These are phyloP conservation scores for Gordius sp. DNA, from an alignment of 2,888 invertebrate species.

Conservation along the genomic window DNA sequence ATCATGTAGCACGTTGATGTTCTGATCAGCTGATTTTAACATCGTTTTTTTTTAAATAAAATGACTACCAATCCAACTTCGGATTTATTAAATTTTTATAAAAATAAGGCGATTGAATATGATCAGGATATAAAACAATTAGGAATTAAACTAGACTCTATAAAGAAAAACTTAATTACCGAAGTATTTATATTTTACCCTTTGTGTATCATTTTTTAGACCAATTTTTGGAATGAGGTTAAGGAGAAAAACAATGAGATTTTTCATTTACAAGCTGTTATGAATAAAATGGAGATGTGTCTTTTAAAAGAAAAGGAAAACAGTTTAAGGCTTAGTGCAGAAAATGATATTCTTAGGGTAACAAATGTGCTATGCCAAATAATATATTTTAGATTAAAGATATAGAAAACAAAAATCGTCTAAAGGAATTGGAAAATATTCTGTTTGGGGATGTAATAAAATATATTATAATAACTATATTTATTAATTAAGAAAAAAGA, in stretches of 20 bases:
- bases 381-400: neutral
- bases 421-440: neutral
- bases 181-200: neutral
- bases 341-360: conserved; percentile 6
- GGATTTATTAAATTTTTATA: conserved; percentile 6
- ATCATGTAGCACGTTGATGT: no score
- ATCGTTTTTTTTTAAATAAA: neutral
- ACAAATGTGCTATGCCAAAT: neutral
- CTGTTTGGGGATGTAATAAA: neutral
- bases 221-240: neutral
- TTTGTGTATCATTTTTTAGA: neutral
- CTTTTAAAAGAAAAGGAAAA: neutral
- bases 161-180: neutral
- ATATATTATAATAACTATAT: no score
- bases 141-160: neutral
- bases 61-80: neutral
- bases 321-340: neutral
- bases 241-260: conserved; percentile 8
- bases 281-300: conserved; percentile 3
- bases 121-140: conserved; percentile 9
- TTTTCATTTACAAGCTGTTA: conserved; percentile 2
- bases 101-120: neutral
- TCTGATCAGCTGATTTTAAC: no score
- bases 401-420: conserved; percentile 7
- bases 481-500: no score